These are phyloP conservation scores for Icerya purchasi DNA, from an alignment of 2,888 invertebrate species.

Conservation along the genomic window DNA sequence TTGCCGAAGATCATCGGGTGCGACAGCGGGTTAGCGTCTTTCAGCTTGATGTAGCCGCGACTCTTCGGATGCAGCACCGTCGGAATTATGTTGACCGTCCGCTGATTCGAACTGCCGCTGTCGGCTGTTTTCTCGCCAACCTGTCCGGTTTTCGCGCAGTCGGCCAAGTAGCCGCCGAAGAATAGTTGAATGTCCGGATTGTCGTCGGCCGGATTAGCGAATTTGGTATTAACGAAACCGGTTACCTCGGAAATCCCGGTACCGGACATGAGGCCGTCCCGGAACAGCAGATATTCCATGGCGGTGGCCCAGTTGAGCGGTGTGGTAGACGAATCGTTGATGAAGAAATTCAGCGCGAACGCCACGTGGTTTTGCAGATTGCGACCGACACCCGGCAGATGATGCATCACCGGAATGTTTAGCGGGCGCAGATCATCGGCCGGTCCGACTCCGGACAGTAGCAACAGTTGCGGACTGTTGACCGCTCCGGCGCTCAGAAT, in stretches of 20 bases:
- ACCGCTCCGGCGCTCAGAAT: conserved; percentile 53
- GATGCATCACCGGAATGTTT: conserved; percentile 42
- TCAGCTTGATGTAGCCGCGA: conserved; percentile 51
- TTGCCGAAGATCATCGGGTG: conserved; percentile 71
- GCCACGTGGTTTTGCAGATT: conserved; percentile 76
- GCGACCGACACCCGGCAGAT: conserved; percentile 58
- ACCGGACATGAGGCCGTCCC: conserved; percentile 74
- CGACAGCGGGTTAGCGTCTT: conserved; percentile 52
- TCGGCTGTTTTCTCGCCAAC: conserved; percentile 55
- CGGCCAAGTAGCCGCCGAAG: conserved; percentile 67
- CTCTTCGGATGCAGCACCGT: conserved; percentile 70
- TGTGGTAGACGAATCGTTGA: conserved; percentile 63
- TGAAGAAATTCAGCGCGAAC: conserved; percentile 51
- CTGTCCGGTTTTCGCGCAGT: conserved; percentile 67
- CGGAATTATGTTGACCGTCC: conserved; percentile 53
- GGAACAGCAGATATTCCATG: conserved; percentile 70
- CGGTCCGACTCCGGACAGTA: conserved; percentile 75
- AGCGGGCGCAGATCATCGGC: conserved; percentile 38
- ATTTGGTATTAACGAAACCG: conserved; percentile 58
- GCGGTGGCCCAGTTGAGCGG: conserved; percentile 81
- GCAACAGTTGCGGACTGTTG: conserved; percentile 77
- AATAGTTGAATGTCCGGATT: conserved; percentile 70
- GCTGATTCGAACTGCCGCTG: conserved; percentile 18
- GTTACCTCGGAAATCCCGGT: conserved; percentile 74
- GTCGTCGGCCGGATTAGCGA: conserved; percentile 46